These are phyloP conservation scores for Bungarus multicinctus DNA, from an alignment of 2,113 vertebrate genomes.

Conservation along the genomic window DNA sequence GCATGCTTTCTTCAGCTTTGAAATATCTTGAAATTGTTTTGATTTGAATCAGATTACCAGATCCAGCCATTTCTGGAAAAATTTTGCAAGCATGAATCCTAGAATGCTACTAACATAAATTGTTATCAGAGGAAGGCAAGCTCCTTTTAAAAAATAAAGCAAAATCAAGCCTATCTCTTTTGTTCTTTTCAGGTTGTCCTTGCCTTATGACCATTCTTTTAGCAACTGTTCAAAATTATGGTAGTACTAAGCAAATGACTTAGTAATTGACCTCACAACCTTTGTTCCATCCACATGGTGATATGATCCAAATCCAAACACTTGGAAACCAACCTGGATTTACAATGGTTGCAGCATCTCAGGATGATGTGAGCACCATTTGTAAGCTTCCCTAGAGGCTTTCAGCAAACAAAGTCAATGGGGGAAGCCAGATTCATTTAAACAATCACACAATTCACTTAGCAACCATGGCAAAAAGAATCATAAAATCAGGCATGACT, in stretches of 20 bases:
- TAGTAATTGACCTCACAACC: neutral
- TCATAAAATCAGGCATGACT: neutral
- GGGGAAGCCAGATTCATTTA: neutral
- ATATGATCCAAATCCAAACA: neutral
- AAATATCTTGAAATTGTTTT: neutral
- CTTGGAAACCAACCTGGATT: neutral
- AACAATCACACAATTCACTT: neutral
- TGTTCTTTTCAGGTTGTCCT: neutral
- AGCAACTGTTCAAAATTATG: neutral
- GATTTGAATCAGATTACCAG: neutral
- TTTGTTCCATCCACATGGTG: neutral
- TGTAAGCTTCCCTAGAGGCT: neutral
- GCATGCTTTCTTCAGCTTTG: neutral
- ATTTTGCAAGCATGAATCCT: neutral
- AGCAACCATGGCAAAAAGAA: neutral
- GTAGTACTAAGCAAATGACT: neutral
- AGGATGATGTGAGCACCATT: neutral
- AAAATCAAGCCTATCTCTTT: neutral
- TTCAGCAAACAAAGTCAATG: neutral
- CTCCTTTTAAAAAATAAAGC: neutral
- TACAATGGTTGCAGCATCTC: neutral
- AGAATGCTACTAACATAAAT: neutral
- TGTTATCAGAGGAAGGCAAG: neutral
- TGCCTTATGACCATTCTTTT: neutral
- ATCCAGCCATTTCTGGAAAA: neutral